Evolutionary conservation across 2,797 vertebrate species (phyloP).

Genomic region (Clarias platycephalus): DNA sequence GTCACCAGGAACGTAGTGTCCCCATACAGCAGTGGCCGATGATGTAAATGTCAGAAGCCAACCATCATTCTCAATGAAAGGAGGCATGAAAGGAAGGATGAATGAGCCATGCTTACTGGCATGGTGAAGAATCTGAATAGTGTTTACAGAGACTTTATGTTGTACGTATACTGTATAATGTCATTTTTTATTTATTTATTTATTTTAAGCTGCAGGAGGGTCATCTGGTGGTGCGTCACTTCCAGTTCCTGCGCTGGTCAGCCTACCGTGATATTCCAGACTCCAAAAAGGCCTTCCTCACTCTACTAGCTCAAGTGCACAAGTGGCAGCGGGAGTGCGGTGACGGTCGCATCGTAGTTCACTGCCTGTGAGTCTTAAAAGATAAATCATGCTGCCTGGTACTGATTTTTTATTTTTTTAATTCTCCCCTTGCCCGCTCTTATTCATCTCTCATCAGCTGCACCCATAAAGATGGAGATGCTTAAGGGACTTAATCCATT

Average conservation of each 20-base stretch:
- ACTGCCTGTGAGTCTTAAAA: slow-evolving; percentile 87
- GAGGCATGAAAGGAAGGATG: too few relatives aligned
- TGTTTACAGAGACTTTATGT: not conserved
- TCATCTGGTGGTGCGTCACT: slow-evolving; percentile 90
- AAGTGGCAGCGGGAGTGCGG: slow-evolving; percentile 93
- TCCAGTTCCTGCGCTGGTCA: slow-evolving; percentile 97
- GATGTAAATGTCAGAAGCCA: too few relatives aligned
- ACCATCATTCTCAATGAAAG: too few relatives aligned
- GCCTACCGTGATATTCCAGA: slow-evolving; percentile 91
- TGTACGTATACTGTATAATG: not conserved
- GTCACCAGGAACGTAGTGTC: too few relatives aligned
- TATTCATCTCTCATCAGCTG: not conserved
- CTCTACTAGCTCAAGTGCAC: slow-evolving; percentile 88
- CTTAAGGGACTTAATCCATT: slow-evolving; percentile 14
- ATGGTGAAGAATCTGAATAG: not conserved
- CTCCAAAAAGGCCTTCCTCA: slow-evolving; percentile 93
- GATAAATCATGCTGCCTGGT: not conserved
- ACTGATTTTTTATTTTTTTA: slow-evolving; percentile 1
- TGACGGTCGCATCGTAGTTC: slow-evolving; percentile 87
- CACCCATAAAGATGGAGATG: slow-evolving; percentile 17
- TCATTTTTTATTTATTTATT: not conserved
- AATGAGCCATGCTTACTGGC: not conserved
- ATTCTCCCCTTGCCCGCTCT: slow-evolving; percentile 26
- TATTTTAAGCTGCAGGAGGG: slow-evolving; percentile 90
- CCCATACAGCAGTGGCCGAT: too few relatives aligned